Evolutionary conservation across 2,888 invertebrate genomes (phyloP), one percentile per base, ranked within the genome.

Genomic region (Lepetodrilus schrolli): DNA sequence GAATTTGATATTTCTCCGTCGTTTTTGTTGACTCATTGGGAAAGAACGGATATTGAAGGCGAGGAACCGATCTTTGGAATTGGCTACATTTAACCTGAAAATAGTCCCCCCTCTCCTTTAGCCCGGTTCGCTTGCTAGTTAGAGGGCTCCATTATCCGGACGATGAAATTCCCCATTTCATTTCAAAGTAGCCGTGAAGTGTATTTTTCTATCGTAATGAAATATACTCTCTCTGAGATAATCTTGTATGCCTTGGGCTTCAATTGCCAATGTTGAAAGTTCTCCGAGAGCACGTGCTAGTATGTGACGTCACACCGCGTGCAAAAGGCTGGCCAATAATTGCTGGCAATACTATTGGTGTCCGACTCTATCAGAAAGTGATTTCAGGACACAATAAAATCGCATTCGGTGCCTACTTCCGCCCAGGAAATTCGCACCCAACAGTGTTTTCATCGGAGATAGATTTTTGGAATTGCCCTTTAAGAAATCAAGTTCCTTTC

Each of bases 171-270:
- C 74, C 70, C 68, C 74, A 74, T 74, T 77, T 72, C 74, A 74
- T 72, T 69, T 77, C 77, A 74, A 74, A 77, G 74, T 69, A 72
- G 66, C 70, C 74, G 66, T 70, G 74, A 77, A 77, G 77, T 70
- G 72, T 77, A 77, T 77, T 77, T 77, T 77, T 58, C 74, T 73
- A 72, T 74, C 72, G 72, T 77, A 77, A 77, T 77, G 77, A 77
- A 77, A 77, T 77, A 49, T 77, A 74, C 72, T 48, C 65, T 65
- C 49, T 34, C 21, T 23, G 48, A 17, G 70, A 70, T 70, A 70
- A 70, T 70, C 49, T 70, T 23, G 34, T n/a, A 37, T 50, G 37
- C 70, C 50, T 13, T 37, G 49, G 70, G 37, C 36, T 49, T 37
- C 34, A 70, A 36, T 50, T 47, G 7, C 8, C 58, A 34, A 58